phyloP scores from a whole-genome alignment of 2,888 invertebrate species.

The Tuberolachnus salignus region DNA sequence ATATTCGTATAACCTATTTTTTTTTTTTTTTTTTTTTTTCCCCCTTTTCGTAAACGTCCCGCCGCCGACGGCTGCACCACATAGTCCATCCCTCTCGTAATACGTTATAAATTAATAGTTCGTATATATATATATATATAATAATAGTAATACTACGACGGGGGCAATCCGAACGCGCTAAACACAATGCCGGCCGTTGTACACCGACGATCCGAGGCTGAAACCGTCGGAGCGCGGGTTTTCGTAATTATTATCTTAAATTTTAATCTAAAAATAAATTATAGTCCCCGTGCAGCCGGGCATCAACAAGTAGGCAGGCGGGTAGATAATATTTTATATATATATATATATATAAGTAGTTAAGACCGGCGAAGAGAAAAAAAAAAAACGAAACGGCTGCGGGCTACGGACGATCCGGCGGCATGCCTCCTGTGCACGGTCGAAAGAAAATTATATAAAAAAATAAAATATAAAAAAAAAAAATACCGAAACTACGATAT shows the following conservation, averaged over 20 bases:
- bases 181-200: not conserved
- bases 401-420: conserved; percentile 14
- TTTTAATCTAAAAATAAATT: conserved; percentile 55
- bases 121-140: conserved; percentile 4
- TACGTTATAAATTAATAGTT: conserved; percentile 51
- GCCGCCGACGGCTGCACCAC: not conserved
- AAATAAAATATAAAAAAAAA: too few species aligned
- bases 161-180: conserved; percentile 3
- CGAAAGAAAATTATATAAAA: too few species aligned
- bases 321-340: not conserved
- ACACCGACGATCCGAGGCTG: not conserved
- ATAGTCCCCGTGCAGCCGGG: conserved; percentile 21
- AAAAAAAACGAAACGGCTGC: conserved; percentile 5
- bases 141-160: too few species aligned
- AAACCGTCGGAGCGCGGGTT: not conserved
- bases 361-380: not conserved
- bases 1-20: not conserved
- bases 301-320: conserved; percentile 44
- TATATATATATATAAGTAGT: not conserved
- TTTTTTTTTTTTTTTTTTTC: too few species aligned
- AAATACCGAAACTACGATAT: conserved; percentile 9
- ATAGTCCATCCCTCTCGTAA: not conserved
- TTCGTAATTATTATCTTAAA: conserved; percentile 43
- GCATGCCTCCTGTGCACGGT: conserved; percentile 11
- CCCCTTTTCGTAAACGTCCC: not conserved